Conservation (phyloP, 2,888 invertebrate species). For the Caenorhabditis sp. region DNA sequence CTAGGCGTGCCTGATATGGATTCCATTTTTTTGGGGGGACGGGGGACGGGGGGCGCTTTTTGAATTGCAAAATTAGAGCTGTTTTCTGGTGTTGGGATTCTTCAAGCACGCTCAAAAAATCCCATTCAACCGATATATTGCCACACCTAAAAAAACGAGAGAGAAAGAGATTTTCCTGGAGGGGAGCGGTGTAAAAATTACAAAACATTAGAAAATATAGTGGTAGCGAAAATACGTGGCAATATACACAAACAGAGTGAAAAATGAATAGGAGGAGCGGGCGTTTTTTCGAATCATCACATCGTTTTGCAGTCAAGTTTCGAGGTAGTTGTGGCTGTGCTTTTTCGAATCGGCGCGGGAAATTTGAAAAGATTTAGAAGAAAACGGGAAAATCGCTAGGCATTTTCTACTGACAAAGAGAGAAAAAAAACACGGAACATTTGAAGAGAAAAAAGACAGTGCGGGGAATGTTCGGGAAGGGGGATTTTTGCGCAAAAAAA, state of each 20-base stretch:
- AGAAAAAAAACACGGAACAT: too few relatives aligned
- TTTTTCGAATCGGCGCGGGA: slow-evolving; percentile 17
- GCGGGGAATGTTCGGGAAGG: too few relatives aligned
- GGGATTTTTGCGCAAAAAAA: background rate
- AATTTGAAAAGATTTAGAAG: background rate
- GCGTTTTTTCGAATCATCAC: too few relatives aligned
- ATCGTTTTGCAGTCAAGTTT: slow-evolving; percentile 22
- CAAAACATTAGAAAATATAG: too few relatives aligned
- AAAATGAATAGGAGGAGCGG: slow-evolving; percentile 32
- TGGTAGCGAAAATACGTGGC: slow-evolving; percentile 38
- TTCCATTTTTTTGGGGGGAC: slow-evolving; percentile 1
- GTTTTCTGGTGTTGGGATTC: background rate
- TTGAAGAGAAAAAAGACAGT: background rate
- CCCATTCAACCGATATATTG: slow-evolving; percentile 38
- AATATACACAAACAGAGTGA: slow-evolving; percentile 50
- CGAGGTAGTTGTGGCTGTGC: slow-evolving; percentile 17
- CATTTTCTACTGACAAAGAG: slow-evolving; percentile 26
- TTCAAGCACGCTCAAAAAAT: background rate
- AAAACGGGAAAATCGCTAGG: slow-evolving; percentile 17
- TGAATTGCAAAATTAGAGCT: background rate
- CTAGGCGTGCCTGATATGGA: slow-evolving; percentile 30
- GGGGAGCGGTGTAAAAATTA: background rate
- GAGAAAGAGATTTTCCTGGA: slow-evolving; percentile 4
- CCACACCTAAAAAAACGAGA: slow-evolving; percentile 45
- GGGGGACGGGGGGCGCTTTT: background rate